Conservation (phyloP, 1,140 invertebrate genomes). For the Hycleus phaleratus region DNA sequence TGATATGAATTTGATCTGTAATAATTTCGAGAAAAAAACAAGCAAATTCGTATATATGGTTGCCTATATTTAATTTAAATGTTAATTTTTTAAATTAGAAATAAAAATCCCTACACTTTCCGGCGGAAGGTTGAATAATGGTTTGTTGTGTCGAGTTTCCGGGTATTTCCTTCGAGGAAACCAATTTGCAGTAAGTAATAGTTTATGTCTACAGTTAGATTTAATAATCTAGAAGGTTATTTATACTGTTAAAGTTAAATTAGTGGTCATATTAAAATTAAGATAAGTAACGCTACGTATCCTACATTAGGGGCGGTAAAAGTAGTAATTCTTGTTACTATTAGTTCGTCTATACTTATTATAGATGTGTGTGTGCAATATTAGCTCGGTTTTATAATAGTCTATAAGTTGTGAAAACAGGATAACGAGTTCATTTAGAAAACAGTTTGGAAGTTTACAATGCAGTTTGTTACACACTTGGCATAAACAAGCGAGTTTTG, state of each 20-base stretch:
- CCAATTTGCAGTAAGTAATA: conserved; percentile 3
- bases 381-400: no score
- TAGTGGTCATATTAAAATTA: conserved; percentile 14
- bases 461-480: conserved; percentile 12
- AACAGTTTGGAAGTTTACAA: conserved; percentile 9
- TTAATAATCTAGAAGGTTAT: conserved; percentile 8
- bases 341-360: no score
- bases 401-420: conserved; percentile 1
- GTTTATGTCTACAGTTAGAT: conserved; percentile 8
- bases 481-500: conserved; percentile 7
- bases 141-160: background rate
- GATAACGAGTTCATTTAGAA: conserved; percentile 12
- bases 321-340: no score
- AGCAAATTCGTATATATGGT: no score
- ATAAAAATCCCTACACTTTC: no score
- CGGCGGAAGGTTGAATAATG: no score
- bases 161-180: conserved; percentile 5
- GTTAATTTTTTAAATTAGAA: no score
- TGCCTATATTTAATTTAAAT: no score
- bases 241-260: conserved; percentile 9
- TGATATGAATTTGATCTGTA: no score
- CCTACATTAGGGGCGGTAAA: no score
- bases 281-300: background rate
- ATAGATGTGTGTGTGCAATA: no score
- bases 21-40: no score